Evolutionary conservation across 2,888 invertebrate species (phyloP), one percentile per base, ranked within the genome.

Genomic region (Drosophila nr. perissopoda): DNA sequence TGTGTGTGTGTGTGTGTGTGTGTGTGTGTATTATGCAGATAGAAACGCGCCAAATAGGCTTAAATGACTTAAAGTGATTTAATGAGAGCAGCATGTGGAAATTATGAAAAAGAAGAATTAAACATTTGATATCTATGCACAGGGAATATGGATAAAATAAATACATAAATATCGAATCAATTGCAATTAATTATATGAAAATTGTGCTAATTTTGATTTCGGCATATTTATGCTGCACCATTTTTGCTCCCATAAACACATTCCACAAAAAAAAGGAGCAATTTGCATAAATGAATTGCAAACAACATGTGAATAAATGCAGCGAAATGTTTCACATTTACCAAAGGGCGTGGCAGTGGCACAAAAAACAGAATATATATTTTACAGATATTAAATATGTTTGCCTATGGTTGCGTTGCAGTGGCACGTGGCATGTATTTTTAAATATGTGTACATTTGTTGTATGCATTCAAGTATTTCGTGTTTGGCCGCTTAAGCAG

Each of bases 231-330:
- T 80, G 53, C 27, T 62, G 80, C 76, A 51, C 31, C 76, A 58
- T 76, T 72, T 74, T 66, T 29, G 27, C n/a, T 4, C 16, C 53
- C 34, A 3, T 18, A 36, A 36, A 40, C 31, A 25, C n/a, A 18
- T 36, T 0, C 33, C 33, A 11, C 11, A 33, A 11, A 33, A 52
- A 36, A 75, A 79, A 76, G 6, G 40, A 36, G 36, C 63, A 75
- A 85, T 83, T 85, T 78, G 79, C 83, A 85, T 88, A 86, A 83
- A 86, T 88, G 81, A 83, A 88, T 75, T 74, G 88, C 83, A 88
- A 83, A 86, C 83, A 88, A 83, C 63, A 78, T 71, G 79, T 64
- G 68, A 83, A 77, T 83, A 70, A 81, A 79, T 81, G 67, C 70
- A 53, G 51, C 77, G 59, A 56, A 70, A 58, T 70, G 74, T 56